Evolutionary conservation across 2,113 vertebrate genomes (phyloP), one percentile per base, ranked within the genome.

Genomic region (Lichenostomus cassidix): DNA sequence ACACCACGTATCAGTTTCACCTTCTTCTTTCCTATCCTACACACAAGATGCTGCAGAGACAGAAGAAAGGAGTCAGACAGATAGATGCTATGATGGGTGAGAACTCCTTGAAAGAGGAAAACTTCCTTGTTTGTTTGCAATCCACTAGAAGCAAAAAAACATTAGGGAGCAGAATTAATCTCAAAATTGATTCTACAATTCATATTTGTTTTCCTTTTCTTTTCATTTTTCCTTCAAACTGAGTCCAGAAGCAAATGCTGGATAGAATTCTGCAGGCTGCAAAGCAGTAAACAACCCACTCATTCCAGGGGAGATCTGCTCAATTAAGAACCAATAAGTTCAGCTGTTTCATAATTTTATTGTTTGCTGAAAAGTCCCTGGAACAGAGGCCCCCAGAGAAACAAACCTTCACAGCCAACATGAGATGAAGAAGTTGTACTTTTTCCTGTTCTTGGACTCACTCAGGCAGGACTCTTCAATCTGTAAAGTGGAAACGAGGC

Each of bases 281-380:
- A 90, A 73, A 76, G 58, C 33, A 69, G 29, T 78, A 94, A 93
- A 93, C 88, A 91, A 65, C 59, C 5, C 31, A 60, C 60, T 81
- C 22, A n/a, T 76, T 94, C 74, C 65, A 80, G 41, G n/a, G 63
- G n/a, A 91, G 65, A 95, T 89, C 71, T 87, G 70, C 81, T 95
- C 81, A 91, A 42, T 92, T 95, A 91, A 85, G 74, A 89, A 60
- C 28, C 69, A 82, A 46, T 53, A 87, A 85, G 37, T 44, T 56
- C 47, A 81, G 62, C 28, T 63, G 52, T 68, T 91, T 89, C 73
- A 60, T 56, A n/a, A 74, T 79, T 92, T 87, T 81, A 78, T 52
- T 89, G 29, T 84, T 75, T 83, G 74, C 62, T 64, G 58, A 75
- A 68, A 92, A 92, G 62, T 64, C 81, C 41, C 77, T 93, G 85